Base-by-base conservation (phyloP, 1,140 invertebrate genomes). In the Akabosia matsudoensis region DNA sequence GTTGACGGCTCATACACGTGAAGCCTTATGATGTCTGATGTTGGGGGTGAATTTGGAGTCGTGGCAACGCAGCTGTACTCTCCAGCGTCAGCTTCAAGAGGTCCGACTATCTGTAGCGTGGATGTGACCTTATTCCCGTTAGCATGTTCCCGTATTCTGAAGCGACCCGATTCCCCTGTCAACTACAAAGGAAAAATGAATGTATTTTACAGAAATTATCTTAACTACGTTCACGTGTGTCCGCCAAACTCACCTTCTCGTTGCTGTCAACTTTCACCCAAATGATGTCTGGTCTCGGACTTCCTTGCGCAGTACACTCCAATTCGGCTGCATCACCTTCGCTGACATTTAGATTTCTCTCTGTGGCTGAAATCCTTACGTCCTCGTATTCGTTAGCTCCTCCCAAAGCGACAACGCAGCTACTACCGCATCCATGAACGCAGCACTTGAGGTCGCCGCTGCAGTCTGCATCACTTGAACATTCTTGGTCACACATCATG, bases 381-480 rank as follows among this genome's bases (percentile, higher is more conserved):
- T 22, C 14, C 54, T 4, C 54, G 24, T 3, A 4, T 10, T 24
- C 7, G 31, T 1, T 1, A 14, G n/a, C 22, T 33, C n/a, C 71
- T 18, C 61, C 34, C 26, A 84, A 84, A 14, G 92, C 91, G 77
- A 85, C 86, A 0, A 92, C 83, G 82, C 94, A 96, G 4, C 89
- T 86, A 24, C 86, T 86, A 7, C 90, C 90, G 82, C 94, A 96
- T 45, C 91, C 92, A 80, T 89, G 91, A 71, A 85, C 85, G 83
- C 94, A 97, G 85, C 94, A 96, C 84, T 96, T 96, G 79, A 88
- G 87, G 7, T 90, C 88, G 30, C 88, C 89, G 2, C 87, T 82
- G 84, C 94, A 97, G 80, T 96, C 92, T 0, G 92, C 91, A 84
- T 97, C 94, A n/a, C 88, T 89, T 70, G 87, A 85, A 83, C 94